Evolutionary conservation across 2,797 vertebrate genomes (phyloP).

Genomic region (Darevskia nairensis): DNA sequence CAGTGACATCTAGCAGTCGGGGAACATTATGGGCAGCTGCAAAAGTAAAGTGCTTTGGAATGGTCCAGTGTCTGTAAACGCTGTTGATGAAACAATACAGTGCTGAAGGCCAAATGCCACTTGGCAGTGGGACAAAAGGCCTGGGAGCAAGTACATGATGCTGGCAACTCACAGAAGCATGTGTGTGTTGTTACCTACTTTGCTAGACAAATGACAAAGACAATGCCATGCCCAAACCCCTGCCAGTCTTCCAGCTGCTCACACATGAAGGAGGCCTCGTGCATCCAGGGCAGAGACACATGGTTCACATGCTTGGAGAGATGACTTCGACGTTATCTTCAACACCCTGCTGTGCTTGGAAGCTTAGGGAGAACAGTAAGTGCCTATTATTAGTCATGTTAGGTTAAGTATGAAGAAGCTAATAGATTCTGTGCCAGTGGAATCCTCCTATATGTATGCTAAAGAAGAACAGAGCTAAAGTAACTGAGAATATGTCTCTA

Average conservation of each 20-base stretch:
- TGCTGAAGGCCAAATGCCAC: neutral
- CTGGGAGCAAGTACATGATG: neutral
- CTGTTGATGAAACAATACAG: neutral
- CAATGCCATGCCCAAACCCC: neutral
- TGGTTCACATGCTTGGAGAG: neutral
- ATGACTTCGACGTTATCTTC: neutral
- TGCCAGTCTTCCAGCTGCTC: conserved; percentile 1
- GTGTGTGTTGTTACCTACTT: neutral
- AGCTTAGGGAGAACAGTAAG: neutral
- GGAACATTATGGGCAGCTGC: neutral
- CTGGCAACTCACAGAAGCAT: neutral
- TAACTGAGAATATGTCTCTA: neutral
- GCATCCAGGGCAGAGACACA: neutral
- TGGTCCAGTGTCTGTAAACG: neutral
- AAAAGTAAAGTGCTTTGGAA: neutral
- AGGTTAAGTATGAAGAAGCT: neutral
- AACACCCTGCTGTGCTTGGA: neutral
- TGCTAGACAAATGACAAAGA: conserved; percentile 9
- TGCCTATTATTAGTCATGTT: neutral
- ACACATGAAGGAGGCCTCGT: neutral
- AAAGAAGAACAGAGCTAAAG: neutral
- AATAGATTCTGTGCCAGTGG: neutral
- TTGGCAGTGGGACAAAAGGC: conserved; percentile 3
- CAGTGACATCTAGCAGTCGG: neutral
- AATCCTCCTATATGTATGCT: neutral